Evolutionary conservation across 2,888 invertebrate species (phyloP), one percentile per base, ranked within the genome.

Genomic region (Cremastinae sp.): DNA sequence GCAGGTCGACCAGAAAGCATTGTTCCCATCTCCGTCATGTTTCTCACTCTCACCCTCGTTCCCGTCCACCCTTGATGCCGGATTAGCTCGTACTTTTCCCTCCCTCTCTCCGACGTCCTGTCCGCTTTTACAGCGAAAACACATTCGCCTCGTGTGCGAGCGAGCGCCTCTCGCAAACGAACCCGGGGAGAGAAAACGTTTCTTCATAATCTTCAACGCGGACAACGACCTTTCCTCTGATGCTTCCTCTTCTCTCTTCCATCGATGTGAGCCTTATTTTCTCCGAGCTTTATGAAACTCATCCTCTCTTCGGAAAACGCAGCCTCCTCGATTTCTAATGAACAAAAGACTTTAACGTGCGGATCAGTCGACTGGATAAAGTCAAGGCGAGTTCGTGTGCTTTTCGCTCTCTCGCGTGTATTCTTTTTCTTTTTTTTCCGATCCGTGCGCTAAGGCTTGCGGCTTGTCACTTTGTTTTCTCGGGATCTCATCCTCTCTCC

Each of bases 1-100:
- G 71, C 78, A 79, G 78, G 79, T 79, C 78, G 78, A 73, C 66
- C 75, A 73, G 78, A 75, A 79, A 75, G 65, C 73, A 70, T 75
- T 78, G 72, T 77, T 74, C 73, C 61, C 58, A 56, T 74, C 68
- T 74, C 71, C 65, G 69, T 72, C 65, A 53, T 71, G 39, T 55
- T 62, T 59, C 68, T 59, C 59, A 51, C 59, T 58, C 47, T 16
- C 68, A 37, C 61, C 41, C 61, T 56, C 39, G 28, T 61, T 68
- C 39, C 16, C 47, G 28, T 47, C 39, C 22, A 51, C 75, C 72
- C 71, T 75, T 51, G 75, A 72, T 58, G 72, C 68, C 22, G 75
- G 75, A 75, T 71, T 72, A 75, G 75, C 66, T 75, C 75, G 72
- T 68, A 61, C 66, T 68, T 75, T 66, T 59, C 41, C 37, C 59